Evolutionary conservation across 2,888 invertebrate species (phyloP), one percentile per base, ranked within the genome.

Genomic region (Loripinus fragilis): DNA sequence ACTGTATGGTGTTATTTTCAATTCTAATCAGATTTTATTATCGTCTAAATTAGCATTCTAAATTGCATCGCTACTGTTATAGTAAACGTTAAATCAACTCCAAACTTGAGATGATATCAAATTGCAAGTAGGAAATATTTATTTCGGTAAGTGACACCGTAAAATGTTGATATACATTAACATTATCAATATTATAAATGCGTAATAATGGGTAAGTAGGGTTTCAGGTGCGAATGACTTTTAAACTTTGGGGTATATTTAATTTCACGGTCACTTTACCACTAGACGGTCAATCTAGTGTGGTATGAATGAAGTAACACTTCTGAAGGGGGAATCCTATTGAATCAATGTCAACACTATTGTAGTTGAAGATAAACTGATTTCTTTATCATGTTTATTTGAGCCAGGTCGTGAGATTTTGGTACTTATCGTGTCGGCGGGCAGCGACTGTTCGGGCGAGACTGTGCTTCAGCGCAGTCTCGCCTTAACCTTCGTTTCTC

Each of bases 211-310:
- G 33, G 60, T 60, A 30, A 60, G 17, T 17, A 15, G 60, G 30
- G 33, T 60, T 60, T 17, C 33, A 60, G 33, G 60, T 60, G 60
- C 33, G 28, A 60, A 33, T 33, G 20, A 30, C 25, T 60, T 60
- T 60, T 12, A 60, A 60, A 60, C 33, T 10, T n/a, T n/a, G n/a
- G 30, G 60, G 23, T 33, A 33, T 33, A 60, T 60, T 60, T 33
- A 33, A 60, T 60, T 60, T 60, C 60, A 60, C 60, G 60, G 60
- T 30, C 60, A 60, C 60, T 60, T 60, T 60, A 20, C 20, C 33
- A 20, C 33, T 5, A 60, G 60, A 33, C 60, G 60, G 60, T 60
- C 60, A 60, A n/a, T 60, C 33, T 17, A 33, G 60, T 60, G 1
- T 60, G 33, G 33, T 17, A 60, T 33, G 28, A 60, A 30, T 15